Evolutionary conservation across 1,140 invertebrate species (phyloP).

Genomic region (Tenebrio molitor): DNA sequence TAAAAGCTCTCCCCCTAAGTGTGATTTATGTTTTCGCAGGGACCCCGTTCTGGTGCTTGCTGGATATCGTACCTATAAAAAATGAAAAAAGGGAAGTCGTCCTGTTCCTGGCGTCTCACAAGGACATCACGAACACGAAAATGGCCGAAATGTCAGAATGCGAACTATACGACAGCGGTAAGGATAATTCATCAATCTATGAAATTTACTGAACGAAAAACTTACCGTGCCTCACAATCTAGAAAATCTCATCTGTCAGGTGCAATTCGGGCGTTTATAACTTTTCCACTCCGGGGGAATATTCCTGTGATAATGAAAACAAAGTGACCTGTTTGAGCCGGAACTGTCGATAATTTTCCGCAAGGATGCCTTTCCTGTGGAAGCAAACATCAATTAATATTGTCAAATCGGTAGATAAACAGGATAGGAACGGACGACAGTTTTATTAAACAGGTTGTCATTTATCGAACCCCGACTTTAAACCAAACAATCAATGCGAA

Average conservation of each 20-base stretch:
- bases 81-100: conserved; percentile 98
- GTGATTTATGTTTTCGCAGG: conserved; percentile 71
- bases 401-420: background rate
- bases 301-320: no score
- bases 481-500: background rate
- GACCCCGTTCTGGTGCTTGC: conserved; percentile 93
- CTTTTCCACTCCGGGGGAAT: background rate
- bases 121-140: conserved; percentile 95
- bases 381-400: background rate
- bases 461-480: background rate
- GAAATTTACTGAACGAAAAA: background rate
- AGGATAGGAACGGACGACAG: background rate
- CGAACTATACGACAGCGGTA: conserved; percentile 87
- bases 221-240: no score
- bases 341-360: background rate
- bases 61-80: conserved; percentile 98
- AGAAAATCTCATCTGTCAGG: background rate
- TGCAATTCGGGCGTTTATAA: background rate
- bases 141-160: conserved; percentile 83
- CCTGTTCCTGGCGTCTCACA: conserved; percentile 95
- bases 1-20: background rate
- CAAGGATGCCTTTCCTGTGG: background rate
- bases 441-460: background rate
- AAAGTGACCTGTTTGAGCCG: no score
- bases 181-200: conserved; percentile 65